Conservation (phyloP, 2,113 vertebrate genomes). For the Rhabdomys dilectus region DNA sequence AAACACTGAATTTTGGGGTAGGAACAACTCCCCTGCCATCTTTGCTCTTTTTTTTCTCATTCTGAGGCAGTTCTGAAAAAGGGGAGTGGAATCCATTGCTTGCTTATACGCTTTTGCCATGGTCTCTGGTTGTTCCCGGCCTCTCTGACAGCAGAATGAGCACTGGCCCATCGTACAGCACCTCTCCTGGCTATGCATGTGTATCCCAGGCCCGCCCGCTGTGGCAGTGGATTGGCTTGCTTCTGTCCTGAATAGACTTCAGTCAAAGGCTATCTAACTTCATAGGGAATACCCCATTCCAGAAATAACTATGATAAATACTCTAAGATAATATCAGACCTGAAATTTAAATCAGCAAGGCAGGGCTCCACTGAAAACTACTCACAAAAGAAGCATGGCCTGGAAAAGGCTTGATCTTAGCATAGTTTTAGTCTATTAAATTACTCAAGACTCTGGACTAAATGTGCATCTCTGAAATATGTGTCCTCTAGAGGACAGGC, state of each 20-base stretch:
- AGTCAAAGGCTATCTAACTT: neutral
- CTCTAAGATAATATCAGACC: neutral
- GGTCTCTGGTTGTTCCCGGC: neutral
- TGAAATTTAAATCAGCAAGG: conserved; percentile 30
- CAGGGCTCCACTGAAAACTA: neutral
- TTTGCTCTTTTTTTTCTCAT: neutral
- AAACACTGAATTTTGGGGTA: neutral
- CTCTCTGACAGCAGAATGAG: neutral
- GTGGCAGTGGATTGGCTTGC: neutral
- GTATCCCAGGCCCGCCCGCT: neutral
- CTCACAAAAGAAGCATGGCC: neutral
- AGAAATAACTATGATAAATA: neutral
- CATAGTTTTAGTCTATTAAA: conserved; percentile 17
- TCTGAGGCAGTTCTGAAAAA: neutral
- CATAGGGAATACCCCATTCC: neutral
- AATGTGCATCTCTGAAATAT: neutral
- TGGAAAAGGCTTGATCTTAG: conserved; percentile 27
- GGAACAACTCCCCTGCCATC: neutral
- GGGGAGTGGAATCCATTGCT: neutral
- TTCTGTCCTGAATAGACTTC: neutral
- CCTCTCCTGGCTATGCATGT: neutral
- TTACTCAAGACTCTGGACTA: conserved; percentile 12
- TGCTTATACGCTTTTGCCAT: neutral
- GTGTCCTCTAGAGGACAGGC: conserved; percentile 10
- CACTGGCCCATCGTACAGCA: neutral